These are phyloP conservation scores for Henicopernis longicauda DNA, from an alignment of 2,113 vertebrate genomes.

Conservation along the genomic window DNA sequence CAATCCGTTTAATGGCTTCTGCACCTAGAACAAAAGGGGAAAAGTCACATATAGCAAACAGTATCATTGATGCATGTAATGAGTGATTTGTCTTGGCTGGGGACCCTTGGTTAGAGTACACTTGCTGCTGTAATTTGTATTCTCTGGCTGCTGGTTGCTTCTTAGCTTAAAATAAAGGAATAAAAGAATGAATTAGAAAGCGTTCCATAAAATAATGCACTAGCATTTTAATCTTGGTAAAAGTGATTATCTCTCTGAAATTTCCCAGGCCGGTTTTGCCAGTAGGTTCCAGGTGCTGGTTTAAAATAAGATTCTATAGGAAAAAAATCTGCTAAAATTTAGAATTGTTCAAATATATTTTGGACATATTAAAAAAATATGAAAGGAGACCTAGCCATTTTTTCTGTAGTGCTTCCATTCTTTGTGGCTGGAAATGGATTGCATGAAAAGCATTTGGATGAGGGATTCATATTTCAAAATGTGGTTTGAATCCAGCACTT, in stretches of 20 bases:
- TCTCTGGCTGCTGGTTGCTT: background rate
- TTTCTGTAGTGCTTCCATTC: background rate
- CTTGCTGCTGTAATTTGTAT: constrained; percentile 31
- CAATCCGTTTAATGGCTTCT: constrained; percentile 35
- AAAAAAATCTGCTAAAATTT: background rate
- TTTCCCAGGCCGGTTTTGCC: background rate
- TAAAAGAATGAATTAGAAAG: background rate
- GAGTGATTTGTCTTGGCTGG: constrained; percentile 47
- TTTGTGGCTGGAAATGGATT: background rate
- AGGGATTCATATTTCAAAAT: background rate
- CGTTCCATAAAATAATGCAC: background rate
- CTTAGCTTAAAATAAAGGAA: constrained; percentile 25
- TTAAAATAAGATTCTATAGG: background rate
- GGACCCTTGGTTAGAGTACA: constrained; percentile 15
- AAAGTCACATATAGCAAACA: constrained; percentile 33
- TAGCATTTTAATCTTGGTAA: background rate
- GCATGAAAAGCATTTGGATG: background rate
- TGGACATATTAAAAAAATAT: background rate
- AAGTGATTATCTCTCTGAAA: background rate
- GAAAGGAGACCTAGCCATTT: background rate
- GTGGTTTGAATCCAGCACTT: background rate
- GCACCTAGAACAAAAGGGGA: constrained; percentile 40
- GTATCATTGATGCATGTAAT: constrained; percentile 44
- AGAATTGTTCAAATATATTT: background rate
- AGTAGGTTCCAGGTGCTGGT: background rate